Conservation (phyloP, 2,888 invertebrate genomes). For the Tenodera sinensis region DNA sequence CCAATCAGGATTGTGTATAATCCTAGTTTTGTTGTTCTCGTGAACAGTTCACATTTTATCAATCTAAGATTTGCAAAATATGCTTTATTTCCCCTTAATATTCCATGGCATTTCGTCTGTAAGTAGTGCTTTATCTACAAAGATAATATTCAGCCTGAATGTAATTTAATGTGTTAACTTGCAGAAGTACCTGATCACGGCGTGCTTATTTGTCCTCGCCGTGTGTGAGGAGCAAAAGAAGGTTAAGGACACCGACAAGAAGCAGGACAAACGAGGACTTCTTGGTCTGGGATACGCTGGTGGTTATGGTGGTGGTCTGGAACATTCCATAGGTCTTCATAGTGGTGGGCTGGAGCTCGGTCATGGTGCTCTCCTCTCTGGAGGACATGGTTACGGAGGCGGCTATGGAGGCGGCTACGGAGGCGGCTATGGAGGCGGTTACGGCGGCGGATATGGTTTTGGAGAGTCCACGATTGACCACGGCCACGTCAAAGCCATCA, state of each 20-base stretch:
- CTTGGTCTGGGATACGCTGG: conserved; percentile 11
- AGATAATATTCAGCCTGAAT: too few species aligned
- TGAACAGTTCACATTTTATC: too few species aligned
- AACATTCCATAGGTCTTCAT: background rate
- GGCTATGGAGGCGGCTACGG: background rate
- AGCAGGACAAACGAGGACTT: conserved; percentile 21
- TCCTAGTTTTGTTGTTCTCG: too few species aligned
- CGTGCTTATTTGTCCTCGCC: background rate
- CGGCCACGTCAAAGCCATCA: conserved; percentile 24
- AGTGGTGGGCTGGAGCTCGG: background rate
- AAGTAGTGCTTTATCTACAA: too few species aligned
- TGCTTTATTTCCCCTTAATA: too few species aligned
- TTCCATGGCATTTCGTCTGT: too few species aligned
- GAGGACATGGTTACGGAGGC: background rate
- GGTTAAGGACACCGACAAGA: conserved; percentile 9
- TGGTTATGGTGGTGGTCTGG: background rate
- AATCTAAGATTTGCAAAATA: too few species aligned
- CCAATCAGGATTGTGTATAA: too few species aligned
- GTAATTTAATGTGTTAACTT: background rate
- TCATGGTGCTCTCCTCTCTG: background rate
- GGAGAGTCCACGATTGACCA: conserved; percentile 7
- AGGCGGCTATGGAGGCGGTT: background rate
- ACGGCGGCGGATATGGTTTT: background rate
- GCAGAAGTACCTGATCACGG: background rate
- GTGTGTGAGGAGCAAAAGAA: background rate